These are phyloP conservation scores for Ametastegia equiseti DNA, from an alignment of 2,888 invertebrate genomes.

Conservation along the genomic window DNA sequence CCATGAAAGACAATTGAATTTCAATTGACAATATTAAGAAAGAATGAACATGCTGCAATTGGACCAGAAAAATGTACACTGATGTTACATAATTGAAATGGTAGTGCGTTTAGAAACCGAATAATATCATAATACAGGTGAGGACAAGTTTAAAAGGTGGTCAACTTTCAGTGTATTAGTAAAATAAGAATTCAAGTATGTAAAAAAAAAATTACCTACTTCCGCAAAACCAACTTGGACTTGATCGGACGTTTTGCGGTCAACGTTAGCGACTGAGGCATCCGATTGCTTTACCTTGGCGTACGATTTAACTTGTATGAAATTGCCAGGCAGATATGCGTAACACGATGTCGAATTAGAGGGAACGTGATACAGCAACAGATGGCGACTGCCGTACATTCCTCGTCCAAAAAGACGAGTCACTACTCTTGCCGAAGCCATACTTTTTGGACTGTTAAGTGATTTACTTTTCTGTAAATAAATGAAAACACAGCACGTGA, in stretches of 20 bases:
- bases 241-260: constrained; percentile 58
- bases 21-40: constrained; percentile 41
- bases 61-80: background rate
- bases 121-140: no score
- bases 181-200: background rate
- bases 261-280: constrained; percentile 56
- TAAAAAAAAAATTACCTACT: constrained; percentile 68
- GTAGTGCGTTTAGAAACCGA: background rate
- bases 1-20: background rate
- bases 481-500: background rate
- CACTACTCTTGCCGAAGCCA: constrained; percentile 64
- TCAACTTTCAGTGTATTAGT: background rate
- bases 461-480: background rate
- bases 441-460: constrained; percentile 54
- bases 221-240: constrained; percentile 66
- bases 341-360: constrained; percentile 52
- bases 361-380: constrained; percentile 51
- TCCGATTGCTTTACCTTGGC: constrained; percentile 58
- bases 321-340: constrained; percentile 48
- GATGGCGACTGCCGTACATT: constrained; percentile 37
- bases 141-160: background rate
- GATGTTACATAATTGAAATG: background rate
- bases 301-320: constrained; percentile 54
- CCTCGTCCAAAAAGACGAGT: constrained; percentile 60
- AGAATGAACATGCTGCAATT: background rate